Conservation (phyloP, 2,113 vertebrate genomes). For the Actenoides lindsayi region DNA sequence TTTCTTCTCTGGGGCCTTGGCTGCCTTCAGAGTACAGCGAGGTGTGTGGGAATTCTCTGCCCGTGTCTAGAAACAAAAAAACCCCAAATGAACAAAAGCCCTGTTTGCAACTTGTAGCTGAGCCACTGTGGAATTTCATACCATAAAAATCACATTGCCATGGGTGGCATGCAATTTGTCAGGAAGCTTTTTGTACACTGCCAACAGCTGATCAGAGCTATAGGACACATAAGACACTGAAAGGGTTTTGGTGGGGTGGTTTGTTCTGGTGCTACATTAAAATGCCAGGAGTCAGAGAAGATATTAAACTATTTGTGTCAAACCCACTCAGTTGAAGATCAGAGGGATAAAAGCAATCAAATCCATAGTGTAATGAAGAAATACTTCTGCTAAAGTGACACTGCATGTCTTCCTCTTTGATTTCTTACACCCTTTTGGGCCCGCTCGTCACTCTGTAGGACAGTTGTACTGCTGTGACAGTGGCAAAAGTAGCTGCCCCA, state of each 20-base stretch:
- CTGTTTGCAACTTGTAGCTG: not conserved
- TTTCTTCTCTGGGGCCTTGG: not conserved
- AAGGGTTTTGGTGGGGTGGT: not conserved
- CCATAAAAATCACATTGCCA: not conserved
- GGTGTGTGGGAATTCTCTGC: not conserved
- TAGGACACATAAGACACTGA: not conserved
- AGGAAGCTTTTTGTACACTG: not conserved
- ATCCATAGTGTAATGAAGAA: not conserved
- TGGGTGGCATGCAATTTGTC: not conserved
- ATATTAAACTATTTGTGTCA: not conserved
- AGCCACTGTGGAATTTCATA: not conserved
- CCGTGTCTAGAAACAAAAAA: not conserved
- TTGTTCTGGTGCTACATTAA: not conserved
- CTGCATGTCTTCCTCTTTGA: not conserved
- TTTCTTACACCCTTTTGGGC: not conserved
- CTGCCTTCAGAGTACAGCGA: not conserved
- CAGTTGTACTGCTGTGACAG: not conserved
- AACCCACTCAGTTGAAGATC: not conserved
- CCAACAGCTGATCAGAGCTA: not conserved
- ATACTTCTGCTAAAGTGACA: not conserved
- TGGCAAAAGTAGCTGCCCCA: not conserved
- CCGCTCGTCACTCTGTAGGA: not conserved
- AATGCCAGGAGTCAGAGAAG: not conserved
- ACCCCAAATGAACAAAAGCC: not conserved
- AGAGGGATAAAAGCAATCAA: not conserved